Evolutionary conservation across 2,113 vertebrate genomes (phyloP).

Genomic region (Nibea coibor): DNA sequence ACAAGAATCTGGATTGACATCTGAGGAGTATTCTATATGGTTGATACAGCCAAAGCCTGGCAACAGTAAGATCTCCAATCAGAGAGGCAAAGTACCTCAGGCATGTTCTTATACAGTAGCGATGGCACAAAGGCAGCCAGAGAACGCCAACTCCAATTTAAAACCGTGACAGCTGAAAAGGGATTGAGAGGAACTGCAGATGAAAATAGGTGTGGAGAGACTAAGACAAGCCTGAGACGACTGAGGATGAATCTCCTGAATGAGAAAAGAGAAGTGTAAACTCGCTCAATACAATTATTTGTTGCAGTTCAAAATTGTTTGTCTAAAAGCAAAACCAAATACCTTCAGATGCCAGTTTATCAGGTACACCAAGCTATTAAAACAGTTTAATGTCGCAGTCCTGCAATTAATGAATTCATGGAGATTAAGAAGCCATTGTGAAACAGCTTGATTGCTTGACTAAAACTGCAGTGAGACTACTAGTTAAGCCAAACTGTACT

Average conservation of each 20-base stretch:
- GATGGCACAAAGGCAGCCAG: slow-evolving; percentile 55
- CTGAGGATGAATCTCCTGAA: slow-evolving; percentile 28
- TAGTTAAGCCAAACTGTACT: not conserved
- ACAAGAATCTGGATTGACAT: slow-evolving; percentile 64
- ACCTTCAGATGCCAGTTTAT: not conserved
- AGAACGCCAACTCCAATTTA: slow-evolving; percentile 65
- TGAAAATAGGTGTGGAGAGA: slow-evolving; percentile 43
- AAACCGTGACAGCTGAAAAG: slow-evolving; percentile 50
- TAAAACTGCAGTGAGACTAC: not conserved
- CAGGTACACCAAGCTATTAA: not conserved
- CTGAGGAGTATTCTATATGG: slow-evolving; percentile 63
- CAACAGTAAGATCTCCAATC: slow-evolving; percentile 65
- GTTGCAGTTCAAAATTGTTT: not conserved
- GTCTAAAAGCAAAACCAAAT: not conserved
- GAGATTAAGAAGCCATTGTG: not conserved
- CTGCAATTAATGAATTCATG: too few species aligned
- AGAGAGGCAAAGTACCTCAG: slow-evolving; percentile 61
- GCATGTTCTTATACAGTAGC: slow-evolving; percentile 66
- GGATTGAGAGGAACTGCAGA: slow-evolving; percentile 57
- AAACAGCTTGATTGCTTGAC: slow-evolving; percentile 14
- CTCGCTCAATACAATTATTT: slow-evolving; percentile 24
- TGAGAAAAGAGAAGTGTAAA: slow-evolving; percentile 21
- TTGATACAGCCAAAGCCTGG: slow-evolving; percentile 56
- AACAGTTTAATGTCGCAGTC: not conserved
- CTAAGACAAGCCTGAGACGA: slow-evolving; percentile 17